phyloP scores from a whole-genome alignment of 2,797 vertebrate species.

The Sebastes alutus region DNA sequence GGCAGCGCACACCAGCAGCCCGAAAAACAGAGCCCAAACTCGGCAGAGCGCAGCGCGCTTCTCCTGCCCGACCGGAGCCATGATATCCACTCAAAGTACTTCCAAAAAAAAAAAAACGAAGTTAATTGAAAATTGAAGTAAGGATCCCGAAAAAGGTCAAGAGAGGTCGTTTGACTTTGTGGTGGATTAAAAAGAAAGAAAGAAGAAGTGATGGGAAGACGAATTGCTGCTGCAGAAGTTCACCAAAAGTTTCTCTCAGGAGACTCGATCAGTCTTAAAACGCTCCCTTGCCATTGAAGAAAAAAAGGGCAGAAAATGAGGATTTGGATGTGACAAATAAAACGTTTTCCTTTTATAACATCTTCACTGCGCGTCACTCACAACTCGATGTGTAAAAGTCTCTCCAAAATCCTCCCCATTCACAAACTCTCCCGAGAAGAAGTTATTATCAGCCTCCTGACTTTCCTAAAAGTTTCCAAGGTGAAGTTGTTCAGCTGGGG shows the following conservation, averaged over 20 bases:
- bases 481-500: constrained; percentile 55
- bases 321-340: background rate
- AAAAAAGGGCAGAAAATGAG: background rate
- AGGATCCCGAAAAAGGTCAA: constrained; percentile 25
- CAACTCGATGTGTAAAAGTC: constrained; percentile 66
- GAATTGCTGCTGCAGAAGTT: constrained; percentile 43
- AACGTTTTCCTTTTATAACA: constrained; percentile 18
- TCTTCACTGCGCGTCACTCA: constrained; percentile 42
- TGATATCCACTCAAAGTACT: constrained; percentile 67
- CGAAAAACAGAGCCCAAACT: constrained; percentile 63
- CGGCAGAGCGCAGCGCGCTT: constrained; percentile 66
- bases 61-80: constrained; percentile 67
- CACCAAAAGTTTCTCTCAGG: constrained; percentile 58
- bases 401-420: constrained; percentile 50
- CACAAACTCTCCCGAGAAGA: constrained; percentile 43
- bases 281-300: constrained; percentile 51
- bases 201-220: constrained; percentile 10
- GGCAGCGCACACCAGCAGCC: constrained; percentile 70
- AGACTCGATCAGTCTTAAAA: constrained; percentile 42
- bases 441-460: constrained; percentile 28
- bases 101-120: constrained; percentile 14
- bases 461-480: constrained; percentile 40
- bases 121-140: constrained; percentile 34
- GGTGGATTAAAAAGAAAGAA: background rate
- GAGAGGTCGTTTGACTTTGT: background rate